Percentiles rank a stretch among this genome's conserved stretches.
phyloP scores from a whole-genome alignment of 2,888 invertebrate species.

The Campopleginae sp. region DNA sequence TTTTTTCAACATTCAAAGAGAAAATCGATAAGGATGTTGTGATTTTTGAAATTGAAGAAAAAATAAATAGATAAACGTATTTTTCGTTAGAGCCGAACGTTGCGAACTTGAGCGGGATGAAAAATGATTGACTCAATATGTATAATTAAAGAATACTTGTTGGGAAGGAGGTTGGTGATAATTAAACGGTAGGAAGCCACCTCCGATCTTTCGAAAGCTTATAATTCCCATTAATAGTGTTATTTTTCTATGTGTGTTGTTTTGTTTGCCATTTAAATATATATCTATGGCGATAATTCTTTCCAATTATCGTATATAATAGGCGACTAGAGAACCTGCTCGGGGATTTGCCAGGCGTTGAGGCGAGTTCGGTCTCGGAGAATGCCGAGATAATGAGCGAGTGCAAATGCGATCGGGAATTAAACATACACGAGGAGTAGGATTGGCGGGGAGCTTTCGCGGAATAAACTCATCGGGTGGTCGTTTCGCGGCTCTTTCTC shows the following conservation, averaged over 20 bases:
- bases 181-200: constrained; percentile 14
- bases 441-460: constrained; percentile 52
- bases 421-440: constrained; percentile 25
- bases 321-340: constrained; percentile 2
- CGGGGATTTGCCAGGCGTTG: constrained; percentile 17
- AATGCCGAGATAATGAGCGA: constrained; percentile 58
- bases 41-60: too few relatives aligned
- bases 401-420: constrained; percentile 55
- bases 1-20: too few relatives aligned
- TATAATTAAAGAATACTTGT: constrained; percentile 4
- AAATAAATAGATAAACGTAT: too few relatives aligned
- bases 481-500: constrained; percentile 37
- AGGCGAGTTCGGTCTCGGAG: constrained; percentile 5
- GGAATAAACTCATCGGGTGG: constrained; percentile 62
- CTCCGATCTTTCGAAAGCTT: constrained; percentile 12
- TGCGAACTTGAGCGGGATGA: too few relatives aligned
- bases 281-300: constrained; percentile 7
- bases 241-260: not conserved
- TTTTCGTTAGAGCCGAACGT: too few relatives aligned
- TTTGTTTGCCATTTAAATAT: not conserved
- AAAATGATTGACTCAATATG: not conserved
- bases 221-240: constrained; percentile 10
- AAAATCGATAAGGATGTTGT: too few relatives aligned
- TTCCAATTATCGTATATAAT: constrained; percentile 41
- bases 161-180: not conserved